Evolutionary conservation across 1,140 invertebrate species (phyloP).

Genomic region (Coelopa frigida): DNA sequence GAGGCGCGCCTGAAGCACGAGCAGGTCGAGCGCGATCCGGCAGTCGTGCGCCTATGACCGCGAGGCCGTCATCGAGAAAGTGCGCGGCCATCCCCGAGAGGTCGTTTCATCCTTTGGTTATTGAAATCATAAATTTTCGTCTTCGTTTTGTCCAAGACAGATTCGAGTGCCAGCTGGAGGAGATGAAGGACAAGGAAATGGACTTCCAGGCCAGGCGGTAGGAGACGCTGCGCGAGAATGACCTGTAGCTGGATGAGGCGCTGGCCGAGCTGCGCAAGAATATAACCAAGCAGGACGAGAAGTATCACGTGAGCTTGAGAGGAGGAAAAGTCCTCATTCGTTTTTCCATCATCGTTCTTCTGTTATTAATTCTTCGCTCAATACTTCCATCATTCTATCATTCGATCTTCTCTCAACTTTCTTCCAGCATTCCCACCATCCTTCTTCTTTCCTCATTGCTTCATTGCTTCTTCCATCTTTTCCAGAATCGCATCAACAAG

Average conservation of each 20-base stretch:
- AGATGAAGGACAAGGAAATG: slow-evolving; percentile 43
- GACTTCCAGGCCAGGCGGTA: slow-evolving; percentile 28
- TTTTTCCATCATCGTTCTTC: not conserved
- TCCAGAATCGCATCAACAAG: slow-evolving; percentile 45
- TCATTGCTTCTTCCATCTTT: too few relatives aligned
- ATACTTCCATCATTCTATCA: too few relatives aligned
- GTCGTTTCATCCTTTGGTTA: slow-evolving; percentile 10
- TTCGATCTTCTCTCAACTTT: too few relatives aligned
- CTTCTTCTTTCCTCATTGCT: too few relatives aligned
- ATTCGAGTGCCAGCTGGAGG: slow-evolving; percentile 51
- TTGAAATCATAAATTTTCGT: not conserved
- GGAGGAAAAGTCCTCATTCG: too few relatives aligned
- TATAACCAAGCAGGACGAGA: slow-evolving; percentile 44
- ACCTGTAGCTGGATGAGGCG: slow-evolving; percentile 40
- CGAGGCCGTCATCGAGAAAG: slow-evolving; percentile 49
- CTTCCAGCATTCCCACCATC: too few relatives aligned
- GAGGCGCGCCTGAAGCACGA: slow-evolving; percentile 45
- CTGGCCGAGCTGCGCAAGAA: slow-evolving; percentile 47
- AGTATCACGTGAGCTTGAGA: slow-evolving; percentile 36
- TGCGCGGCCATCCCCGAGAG: slow-evolving; percentile 46
- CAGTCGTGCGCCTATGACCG: slow-evolving; percentile 47
- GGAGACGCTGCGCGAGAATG: slow-evolving; percentile 32
- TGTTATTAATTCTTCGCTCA: too few relatives aligned
- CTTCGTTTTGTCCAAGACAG: slow-evolving; percentile 18
- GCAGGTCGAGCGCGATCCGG: slow-evolving; percentile 47